phyloP scores from a whole-genome alignment of 1,140 invertebrate genomes.

The Aricia agestis region DNA sequence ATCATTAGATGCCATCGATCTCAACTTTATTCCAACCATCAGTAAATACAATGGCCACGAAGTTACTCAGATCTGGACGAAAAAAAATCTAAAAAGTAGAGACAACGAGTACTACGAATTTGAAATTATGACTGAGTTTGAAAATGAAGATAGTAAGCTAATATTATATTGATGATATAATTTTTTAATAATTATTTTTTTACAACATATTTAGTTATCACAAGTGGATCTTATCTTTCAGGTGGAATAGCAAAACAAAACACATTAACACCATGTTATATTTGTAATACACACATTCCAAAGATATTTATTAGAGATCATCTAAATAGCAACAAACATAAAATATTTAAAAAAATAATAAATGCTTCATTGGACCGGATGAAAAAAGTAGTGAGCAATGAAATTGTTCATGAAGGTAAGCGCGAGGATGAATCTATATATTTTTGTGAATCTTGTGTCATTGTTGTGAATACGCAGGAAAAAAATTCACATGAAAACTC shows the following conservation, averaged over 20 bases:
- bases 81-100: slow-evolving; percentile 17
- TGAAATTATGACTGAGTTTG: slow-evolving; percentile 25
- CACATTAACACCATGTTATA: slow-evolving; percentile 18
- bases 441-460: slow-evolving; percentile 29
- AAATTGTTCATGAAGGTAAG: neutral
- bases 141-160: slow-evolving; percentile 11
- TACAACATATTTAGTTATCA: neutral
- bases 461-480: slow-evolving; percentile 16
- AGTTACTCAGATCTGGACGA: slow-evolving; percentile 25
- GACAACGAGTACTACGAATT: slow-evolving; percentile 30
- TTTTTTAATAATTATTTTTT: neutral
- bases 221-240: too few relatives aligned
- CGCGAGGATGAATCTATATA: slow-evolving; percentile 15
- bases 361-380: slow-evolving; percentile 28
- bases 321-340: slow-evolving; percentile 30
- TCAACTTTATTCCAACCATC: slow-evolving; percentile 21
- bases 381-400: slow-evolving; percentile 15
- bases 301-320: slow-evolving; percentile 25
- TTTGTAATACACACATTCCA: slow-evolving; percentile 34
- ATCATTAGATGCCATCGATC: slow-evolving; percentile 30
- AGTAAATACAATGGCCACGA: slow-evolving; percentile 18
- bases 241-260: too few relatives aligned
- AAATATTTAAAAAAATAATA: slow-evolving; percentile 27
- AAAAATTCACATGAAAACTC: slow-evolving; percentile 24
- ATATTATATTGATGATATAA: too few relatives aligned